Conservation (phyloP, 2,113 vertebrate species). For the Notarius lentiginosus region DNA sequence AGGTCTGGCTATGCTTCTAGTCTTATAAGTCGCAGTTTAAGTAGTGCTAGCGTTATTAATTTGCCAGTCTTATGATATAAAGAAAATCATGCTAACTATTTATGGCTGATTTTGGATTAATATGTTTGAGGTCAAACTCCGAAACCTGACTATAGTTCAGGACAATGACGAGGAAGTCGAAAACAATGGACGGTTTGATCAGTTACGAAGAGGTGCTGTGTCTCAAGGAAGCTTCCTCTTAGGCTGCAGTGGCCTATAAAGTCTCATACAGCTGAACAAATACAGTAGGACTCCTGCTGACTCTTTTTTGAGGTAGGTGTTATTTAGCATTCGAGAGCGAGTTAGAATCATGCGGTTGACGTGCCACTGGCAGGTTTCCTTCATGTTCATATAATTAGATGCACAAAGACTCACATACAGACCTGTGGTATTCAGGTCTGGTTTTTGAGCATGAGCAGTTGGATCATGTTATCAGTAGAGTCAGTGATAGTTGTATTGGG, state of each 20-base stretch:
- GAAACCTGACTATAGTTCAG: neutral
- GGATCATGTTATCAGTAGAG: slow-evolving; percentile 40
- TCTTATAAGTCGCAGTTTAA: neutral
- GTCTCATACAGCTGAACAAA: slow-evolving; percentile 36
- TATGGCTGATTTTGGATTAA: neutral
- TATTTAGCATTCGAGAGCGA: slow-evolving; percentile 6
- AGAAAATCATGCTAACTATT: neutral
- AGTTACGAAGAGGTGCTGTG: neutral
- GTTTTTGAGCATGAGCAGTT: slow-evolving; percentile 1
- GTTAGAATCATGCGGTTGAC: neutral
- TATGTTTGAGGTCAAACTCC: neutral
- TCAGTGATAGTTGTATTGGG: slow-evolving; percentile 45
- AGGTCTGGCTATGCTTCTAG: neutral
- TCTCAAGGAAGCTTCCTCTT: slow-evolving; percentile 35
- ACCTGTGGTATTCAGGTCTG: slow-evolving; percentile 8
- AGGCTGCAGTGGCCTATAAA: neutral
- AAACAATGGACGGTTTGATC: slow-evolving; percentile 31
- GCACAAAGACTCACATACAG: slow-evolving; percentile 15
- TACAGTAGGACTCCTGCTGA: neutral
- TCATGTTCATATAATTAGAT: neutral
- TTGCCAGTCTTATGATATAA: neutral
- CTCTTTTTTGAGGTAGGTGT: slow-evolving; percentile 9
- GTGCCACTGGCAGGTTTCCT: neutral
- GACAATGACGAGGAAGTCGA: slow-evolving; percentile 14
- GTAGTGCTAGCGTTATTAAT: neutral